Base-by-base conservation (phyloP, 2,797 vertebrate species). In the Lemur catta region DNA sequence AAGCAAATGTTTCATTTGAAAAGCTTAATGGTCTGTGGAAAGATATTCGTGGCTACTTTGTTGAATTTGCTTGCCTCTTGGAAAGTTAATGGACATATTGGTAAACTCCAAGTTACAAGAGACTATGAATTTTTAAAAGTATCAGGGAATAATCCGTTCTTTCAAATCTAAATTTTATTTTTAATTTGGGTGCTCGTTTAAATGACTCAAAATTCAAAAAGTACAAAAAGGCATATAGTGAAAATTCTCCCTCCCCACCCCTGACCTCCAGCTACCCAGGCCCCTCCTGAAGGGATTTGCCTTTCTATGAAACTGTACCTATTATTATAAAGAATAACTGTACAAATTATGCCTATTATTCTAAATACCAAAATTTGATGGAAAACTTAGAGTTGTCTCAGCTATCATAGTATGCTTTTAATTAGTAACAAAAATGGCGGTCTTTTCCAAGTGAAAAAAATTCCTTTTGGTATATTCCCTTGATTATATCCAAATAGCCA, bases 131-230 rank as follows among this genome's bases (percentile, higher is more conserved):
- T 95, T 52, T 41, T 74, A 65, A 93, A 84, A 30, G 4, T 57
- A 75, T 14, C 28, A 89, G 11, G 41, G 41, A 63, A n/a, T 22
- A 69, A 72, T 41, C 28, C 11, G 48, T 30, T 85, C 30, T 78
- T 81, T 90, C 84, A 61, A 79, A 63, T 65, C 71, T 26, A 57
- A 65, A 59, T 41, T 95, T 95, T 41, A 72, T 93, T 71, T 93
- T 65, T 38, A 93, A 89, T 67, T 82, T 81, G 2, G 11, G 35
- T 59, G 71, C 30, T 85, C 1, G 22, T 52, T 52, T 91, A 72
- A 85, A 76, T 78, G 78, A 65, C 59, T 95, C 75, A 74, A 24
- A 81, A 94, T 69, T 91, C 61, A n/a, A 63, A 63, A 91, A 48
- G 35, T 61, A 41, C 35, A 57, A 41, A 76, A 48, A 59, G 22